Evolutionary conservation across 2,797 vertebrate genomes (phyloP).

Genomic region (Parotocinclus haroldoi): DNA sequence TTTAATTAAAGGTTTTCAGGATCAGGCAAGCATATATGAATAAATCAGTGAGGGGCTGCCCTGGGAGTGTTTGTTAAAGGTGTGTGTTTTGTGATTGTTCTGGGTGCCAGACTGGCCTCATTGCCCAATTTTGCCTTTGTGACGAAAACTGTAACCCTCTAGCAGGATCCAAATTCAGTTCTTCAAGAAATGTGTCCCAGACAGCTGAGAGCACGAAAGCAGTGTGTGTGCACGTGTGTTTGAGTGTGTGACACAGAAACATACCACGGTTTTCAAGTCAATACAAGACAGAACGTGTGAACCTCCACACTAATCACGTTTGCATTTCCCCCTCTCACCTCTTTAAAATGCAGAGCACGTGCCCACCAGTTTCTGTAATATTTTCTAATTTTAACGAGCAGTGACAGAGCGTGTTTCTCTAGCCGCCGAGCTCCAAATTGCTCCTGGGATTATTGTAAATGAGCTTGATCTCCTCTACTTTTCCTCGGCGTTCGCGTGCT

Average conservation of each 20-base stretch:
- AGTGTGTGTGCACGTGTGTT: constrained; percentile 47
- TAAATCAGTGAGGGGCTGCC: constrained; percentile 47
- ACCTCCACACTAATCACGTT: constrained; percentile 28
- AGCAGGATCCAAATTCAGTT: constrained; percentile 48
- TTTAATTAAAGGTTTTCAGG: constrained; percentile 56
- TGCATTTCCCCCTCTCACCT: constrained; percentile 56
- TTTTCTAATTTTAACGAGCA: constrained; percentile 44
- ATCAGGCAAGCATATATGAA: constrained; percentile 50
- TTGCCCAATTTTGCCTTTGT: constrained; percentile 44
- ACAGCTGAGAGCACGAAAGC: constrained; percentile 9
- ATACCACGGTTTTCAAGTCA: background rate
- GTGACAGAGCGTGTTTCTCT: constrained; percentile 32
- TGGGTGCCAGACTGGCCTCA: constrained; percentile 36
- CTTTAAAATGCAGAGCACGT: constrained; percentile 57
- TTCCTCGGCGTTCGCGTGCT: constrained; percentile 53
- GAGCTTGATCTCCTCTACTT: constrained; percentile 47
- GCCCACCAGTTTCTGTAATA: constrained; percentile 16
- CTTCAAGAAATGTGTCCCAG: constrained; percentile 29
- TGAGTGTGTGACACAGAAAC: constrained; percentile 36
- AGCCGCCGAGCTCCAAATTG: constrained; percentile 34
- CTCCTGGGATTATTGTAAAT: constrained; percentile 49
- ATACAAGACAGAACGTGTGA: background rate
- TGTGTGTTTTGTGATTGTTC: constrained; percentile 44
- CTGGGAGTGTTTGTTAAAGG: constrained; percentile 44
- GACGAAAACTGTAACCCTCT: constrained; percentile 40